Base-by-base conservation (phyloP, 2,888 invertebrate genomes). In the Antheraea yamamai region DNA sequence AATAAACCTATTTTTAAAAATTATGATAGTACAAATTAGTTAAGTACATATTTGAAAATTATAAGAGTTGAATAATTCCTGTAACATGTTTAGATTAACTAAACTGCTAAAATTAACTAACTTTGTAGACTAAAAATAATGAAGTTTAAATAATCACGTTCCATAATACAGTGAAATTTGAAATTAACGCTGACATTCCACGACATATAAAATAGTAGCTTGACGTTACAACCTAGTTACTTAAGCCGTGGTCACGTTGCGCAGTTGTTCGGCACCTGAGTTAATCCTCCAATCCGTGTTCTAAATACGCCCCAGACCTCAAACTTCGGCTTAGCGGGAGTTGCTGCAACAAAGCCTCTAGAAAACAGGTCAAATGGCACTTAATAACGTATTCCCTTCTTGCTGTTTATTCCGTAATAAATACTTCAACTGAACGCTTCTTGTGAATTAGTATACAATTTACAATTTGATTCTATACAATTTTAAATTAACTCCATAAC, bases 361-460 rank as follows among this genome's bases (percentile, higher is more conserved):
- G 79, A 77, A 81, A 78, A 74, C 76, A 76, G 80, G 79, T 78
- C 79, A 81, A 82, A 81, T 77, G 74, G 73, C 77, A 71, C 76
- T 85, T 80, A 83, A 83, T 84, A 82, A 81, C 81, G 81, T 79
- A 84, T 79, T 79, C 74, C 47, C 75, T 74, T 72, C 72, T 78
- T 76, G 26, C 74, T 79, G 77, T 78, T 83, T 81, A 82, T 81
- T 79, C 78, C 77, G 76, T 73, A 64, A 68, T 83, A 79, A 80
- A 83, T 84, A 76, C 58, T 74, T 74, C 26, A 70, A 39, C 20
- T 39, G 20, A 73, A 20, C 66, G 70, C n/a, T n/a, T n/a, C 70
- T 70, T 39, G 70, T 35, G 70, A 70, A 70, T 70, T 70, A 70
- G n/a, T 39, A 39, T 70, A 20, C 30, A n/a, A n/a, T n/a, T 70